These are phyloP conservation scores for Tetragnatha versicolor DNA, from an alignment of 1,140 invertebrate species.

Conservation along the genomic window DNA sequence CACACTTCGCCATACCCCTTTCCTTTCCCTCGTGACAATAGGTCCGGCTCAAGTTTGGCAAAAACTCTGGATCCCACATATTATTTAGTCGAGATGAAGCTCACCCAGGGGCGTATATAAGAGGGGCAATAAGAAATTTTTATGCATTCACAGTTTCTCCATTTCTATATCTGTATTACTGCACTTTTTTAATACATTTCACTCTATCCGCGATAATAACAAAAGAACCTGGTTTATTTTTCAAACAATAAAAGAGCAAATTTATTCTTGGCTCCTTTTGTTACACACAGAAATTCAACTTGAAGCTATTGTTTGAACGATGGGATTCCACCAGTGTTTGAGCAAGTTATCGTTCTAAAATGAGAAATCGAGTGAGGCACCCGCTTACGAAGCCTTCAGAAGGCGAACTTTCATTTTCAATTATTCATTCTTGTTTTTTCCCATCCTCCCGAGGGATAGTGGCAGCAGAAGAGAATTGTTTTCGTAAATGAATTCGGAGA, in stretches of 20 bases:
- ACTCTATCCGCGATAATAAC: neutral
- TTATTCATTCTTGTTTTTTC: neutral
- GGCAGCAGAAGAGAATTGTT: too few relatives aligned
- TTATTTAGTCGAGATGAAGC: too few relatives aligned
- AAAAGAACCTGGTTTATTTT: constrained; percentile 1
- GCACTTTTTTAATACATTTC: neutral
- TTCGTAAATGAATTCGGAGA: too few relatives aligned
- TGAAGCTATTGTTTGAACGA: neutral
- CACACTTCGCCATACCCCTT: too few relatives aligned
- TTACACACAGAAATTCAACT: neutral
- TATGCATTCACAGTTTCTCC: neutral
- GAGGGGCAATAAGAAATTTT: too few relatives aligned
- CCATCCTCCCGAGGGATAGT: neutral
- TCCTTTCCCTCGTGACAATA: too few relatives aligned
- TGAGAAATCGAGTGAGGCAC: constrained; percentile 10
- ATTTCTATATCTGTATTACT: neutral
- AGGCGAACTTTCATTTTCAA: constrained; percentile 1
- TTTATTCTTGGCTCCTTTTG: neutral
- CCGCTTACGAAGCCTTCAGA: neutral
- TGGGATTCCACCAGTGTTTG: neutral
- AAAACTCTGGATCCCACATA: too few relatives aligned
- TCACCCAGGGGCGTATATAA: too few relatives aligned
- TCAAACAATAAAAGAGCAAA: neutral
- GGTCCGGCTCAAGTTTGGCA: too few relatives aligned
- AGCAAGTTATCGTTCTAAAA: neutral